Evolutionary conservation across 1,140 invertebrate genomes (phyloP).

Genomic region (Sycobia sp.): DNA sequence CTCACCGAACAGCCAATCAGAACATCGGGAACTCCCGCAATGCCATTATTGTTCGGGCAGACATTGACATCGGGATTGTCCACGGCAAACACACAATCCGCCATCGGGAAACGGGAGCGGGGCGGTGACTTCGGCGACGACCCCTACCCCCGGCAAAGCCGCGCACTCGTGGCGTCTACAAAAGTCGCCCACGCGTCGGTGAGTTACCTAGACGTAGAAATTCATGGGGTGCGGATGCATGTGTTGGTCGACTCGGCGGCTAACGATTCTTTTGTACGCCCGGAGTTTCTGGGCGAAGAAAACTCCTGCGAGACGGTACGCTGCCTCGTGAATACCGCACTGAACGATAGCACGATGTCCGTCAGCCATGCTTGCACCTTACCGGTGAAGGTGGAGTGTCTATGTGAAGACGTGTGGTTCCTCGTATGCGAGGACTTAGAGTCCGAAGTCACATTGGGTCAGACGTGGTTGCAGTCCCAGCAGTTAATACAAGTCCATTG

Average conservation of each 20-base stretch:
- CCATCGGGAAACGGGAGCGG: neutral
- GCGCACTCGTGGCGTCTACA: neutral
- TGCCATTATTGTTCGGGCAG: neutral
- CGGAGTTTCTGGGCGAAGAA: neutral
- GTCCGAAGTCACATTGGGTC: neutral
- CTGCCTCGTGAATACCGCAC: neutral
- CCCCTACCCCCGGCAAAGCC: neutral
- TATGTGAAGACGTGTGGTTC: neutral
- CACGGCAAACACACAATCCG: neutral
- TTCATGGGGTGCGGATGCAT: neutral
- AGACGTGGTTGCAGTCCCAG: conserved; percentile 10
- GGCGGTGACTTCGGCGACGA: neutral
- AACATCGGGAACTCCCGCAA: neutral
- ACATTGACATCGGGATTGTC: neutral
- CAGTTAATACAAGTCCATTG: neutral
- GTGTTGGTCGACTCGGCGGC: neutral
- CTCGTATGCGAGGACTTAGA: neutral
- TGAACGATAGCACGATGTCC: neutral
- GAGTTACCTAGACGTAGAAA: neutral
- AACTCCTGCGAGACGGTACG: neutral
- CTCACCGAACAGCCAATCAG: neutral
- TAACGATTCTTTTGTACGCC: neutral
- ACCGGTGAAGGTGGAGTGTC: neutral
- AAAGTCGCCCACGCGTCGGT: neutral
- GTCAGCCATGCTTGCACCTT: neutral